Conservation (phyloP, 2,797 vertebrate genomes). For the Semotilus atromaculatus region DNA sequence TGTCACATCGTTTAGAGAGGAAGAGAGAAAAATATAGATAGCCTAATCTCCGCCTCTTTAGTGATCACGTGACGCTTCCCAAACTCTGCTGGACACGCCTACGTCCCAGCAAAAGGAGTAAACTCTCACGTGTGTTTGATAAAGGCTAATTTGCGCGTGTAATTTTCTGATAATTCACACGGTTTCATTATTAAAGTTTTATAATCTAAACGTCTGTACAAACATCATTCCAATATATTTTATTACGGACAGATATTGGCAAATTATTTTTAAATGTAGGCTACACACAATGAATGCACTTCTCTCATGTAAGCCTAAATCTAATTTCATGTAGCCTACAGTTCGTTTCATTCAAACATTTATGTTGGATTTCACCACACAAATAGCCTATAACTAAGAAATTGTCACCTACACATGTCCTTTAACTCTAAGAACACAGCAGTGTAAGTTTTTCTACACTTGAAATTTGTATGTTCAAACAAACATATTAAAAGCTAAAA, state of each 20-base stretch:
- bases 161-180: neutral
- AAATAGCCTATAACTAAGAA: neutral
- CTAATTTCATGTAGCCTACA: neutral
- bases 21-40: conserved; percentile 17
- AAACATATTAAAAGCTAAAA: neutral
- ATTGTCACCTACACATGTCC: neutral
- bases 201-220: too few species aligned
- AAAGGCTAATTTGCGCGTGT: neutral
- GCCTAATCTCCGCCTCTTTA: conserved; percentile 44
- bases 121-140: neutral
- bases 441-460: neutral
- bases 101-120: neutral
- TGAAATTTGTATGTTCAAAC: neutral
- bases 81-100: conserved; percentile 36
- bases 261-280: neutral
- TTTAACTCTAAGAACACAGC: neutral
- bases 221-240: neutral
- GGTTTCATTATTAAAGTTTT: neutral
- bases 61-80: conserved; percentile 46
- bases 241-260: neutral
- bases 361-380: neutral
- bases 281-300: neutral
- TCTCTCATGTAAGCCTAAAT: neutral
- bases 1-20: neutral
- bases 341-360: neutral